Conservation (phyloP, 2,888 invertebrate species). For the Tachina fera region DNA sequence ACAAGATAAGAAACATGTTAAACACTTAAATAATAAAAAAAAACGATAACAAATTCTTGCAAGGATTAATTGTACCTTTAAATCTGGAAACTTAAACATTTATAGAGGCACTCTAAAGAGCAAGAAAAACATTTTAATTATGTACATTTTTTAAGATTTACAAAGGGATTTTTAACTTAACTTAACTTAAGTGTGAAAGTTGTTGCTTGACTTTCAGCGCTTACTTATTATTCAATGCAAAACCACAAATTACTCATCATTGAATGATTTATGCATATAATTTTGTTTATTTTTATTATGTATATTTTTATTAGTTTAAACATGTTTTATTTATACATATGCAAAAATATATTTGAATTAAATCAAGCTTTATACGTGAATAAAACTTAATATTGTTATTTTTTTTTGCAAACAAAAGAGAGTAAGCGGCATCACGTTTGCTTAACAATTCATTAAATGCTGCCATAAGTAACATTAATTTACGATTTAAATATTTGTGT, state of each 20-base stretch:
- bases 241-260: conserved; percentile 53
- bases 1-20: conserved; percentile 72
- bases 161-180: conserved; percentile 12
- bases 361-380: conserved; percentile 57
- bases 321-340: neutral
- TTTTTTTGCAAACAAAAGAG: conserved; percentile 19
- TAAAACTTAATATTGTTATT: neutral
- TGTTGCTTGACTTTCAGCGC: neutral
- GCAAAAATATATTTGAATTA: conserved; percentile 43
- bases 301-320: conserved; percentile 10
- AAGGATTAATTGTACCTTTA: conserved; percentile 39
- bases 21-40: conserved; percentile 65
- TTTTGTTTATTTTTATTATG: neutral
- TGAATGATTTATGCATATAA: conserved; percentile 29
- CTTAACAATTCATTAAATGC: conserved; percentile 59
- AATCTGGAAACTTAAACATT: neutral
- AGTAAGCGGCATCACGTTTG: conserved; percentile 65
- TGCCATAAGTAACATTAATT: conserved; percentile 62
- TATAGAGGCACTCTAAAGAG: neutral
- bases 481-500: conserved; percentile 50
- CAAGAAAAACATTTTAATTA: neutral
- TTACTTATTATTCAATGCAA: neutral
- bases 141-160: neutral
- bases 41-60: conserved; percentile 50
- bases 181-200: conserved; percentile 11